Percentiles rank a stretch among this genome's conserved stretches.
phyloP scores from a whole-genome alignment of 2,888 invertebrate species.

The Stenchaetothrips biformis region DNA sequence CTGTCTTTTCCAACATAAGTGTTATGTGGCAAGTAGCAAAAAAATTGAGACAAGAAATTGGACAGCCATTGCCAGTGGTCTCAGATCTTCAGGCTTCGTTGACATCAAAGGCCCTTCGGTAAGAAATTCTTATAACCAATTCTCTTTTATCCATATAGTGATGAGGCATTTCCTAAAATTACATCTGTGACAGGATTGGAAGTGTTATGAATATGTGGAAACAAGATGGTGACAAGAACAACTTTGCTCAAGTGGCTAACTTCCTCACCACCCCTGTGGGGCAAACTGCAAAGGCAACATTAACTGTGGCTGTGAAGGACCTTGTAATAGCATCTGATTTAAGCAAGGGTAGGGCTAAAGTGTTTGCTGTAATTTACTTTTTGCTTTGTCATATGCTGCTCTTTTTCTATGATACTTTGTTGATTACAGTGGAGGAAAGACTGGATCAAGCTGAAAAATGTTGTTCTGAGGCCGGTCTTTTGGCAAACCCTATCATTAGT shows the following conservation, averaged over 20 bases:
- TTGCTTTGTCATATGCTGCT: background rate
- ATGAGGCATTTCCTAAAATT: background rate
- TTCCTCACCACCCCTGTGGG: background rate
- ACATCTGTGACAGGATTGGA: background rate
- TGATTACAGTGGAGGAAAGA: background rate
- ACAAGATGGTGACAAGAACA: background rate
- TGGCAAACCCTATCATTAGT: background rate
- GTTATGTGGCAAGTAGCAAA: constrained; percentile 35
- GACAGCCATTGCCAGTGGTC: constrained; percentile 36
- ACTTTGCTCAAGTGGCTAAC: background rate
- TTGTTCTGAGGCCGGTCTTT: background rate
- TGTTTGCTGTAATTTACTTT: background rate
- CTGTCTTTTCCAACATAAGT: constrained; percentile 19
- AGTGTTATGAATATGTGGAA: background rate
- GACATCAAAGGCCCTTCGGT: constrained; percentile 31
- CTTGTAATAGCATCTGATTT: background rate
- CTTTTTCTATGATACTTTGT: background rate
- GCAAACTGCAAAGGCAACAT: background rate
- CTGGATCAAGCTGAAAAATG: background rate
- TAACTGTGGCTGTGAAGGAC: background rate
- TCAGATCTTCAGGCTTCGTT: constrained; percentile 34
- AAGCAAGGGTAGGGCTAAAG: background rate
- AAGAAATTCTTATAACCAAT: background rate
- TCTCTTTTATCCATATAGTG: background rate
- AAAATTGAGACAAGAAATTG: constrained; percentile 32